Conservation (phyloP, 2,888 invertebrate species). For the Leucophora obtusa region DNA sequence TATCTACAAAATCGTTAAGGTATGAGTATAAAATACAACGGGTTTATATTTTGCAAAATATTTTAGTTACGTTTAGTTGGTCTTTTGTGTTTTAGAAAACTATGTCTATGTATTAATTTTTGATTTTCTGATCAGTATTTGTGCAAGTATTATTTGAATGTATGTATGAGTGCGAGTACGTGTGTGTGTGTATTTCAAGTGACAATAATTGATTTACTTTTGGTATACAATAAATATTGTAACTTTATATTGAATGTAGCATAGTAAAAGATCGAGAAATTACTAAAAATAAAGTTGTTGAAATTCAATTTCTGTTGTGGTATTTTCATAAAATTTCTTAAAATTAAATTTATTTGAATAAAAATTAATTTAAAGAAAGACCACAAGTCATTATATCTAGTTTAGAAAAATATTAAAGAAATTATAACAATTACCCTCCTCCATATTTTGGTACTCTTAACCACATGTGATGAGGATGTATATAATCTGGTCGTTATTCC, state of each 20-base stretch:
- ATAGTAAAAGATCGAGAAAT: constrained; percentile 25
- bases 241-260: constrained; percentile 14
- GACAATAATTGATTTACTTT: constrained; percentile 58
- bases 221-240: constrained; percentile 12
- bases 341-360: not conserved
- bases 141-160: not conserved
- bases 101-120: constrained; percentile 40
- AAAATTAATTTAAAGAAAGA: not conserved
- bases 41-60: not conserved
- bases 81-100: constrained; percentile 5
- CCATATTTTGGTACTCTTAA: too few relatives aligned
- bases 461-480: too few relatives aligned
- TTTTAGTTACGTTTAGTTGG: constrained; percentile 6
- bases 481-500: too few relatives aligned
- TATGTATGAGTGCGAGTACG: not conserved
- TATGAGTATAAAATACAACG: not conserved
- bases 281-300: constrained; percentile 34
- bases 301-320: constrained; percentile 52
- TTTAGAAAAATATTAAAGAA: too few relatives aligned
- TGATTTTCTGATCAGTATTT: constrained; percentile 31
- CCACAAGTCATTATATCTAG: too few relatives aligned
- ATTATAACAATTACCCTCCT: too few relatives aligned
- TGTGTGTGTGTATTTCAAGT: not conserved
- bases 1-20: not conserved
- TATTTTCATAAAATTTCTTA: not conserved